Evolutionary conservation across 2,888 invertebrate genomes (phyloP).

Genomic region (Zhengitettix transpicula): DNA sequence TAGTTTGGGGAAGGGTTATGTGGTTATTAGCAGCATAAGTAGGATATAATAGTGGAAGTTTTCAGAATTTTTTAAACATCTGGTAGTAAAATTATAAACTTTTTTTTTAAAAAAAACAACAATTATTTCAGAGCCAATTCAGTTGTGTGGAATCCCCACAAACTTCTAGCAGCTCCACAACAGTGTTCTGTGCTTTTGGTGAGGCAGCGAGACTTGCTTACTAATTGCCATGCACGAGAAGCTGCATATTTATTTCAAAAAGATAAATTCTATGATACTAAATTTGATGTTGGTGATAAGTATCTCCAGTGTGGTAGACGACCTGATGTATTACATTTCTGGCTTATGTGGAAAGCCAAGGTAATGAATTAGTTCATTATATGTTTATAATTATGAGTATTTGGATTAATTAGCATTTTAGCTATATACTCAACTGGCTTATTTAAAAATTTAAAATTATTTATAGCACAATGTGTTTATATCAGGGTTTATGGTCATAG

Average conservation of each 20-base stretch:
- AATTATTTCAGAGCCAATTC: slow-evolving; percentile 31
- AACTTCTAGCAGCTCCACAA: slow-evolving; percentile 39
- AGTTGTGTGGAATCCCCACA: slow-evolving; percentile 43
- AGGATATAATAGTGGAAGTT: too few relatives aligned
- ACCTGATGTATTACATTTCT: slow-evolving; percentile 52
- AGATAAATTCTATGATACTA: slow-evolving; percentile 35
- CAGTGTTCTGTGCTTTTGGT: slow-evolving; percentile 35
- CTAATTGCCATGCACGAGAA: slow-evolving; percentile 29
- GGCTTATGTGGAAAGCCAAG: slow-evolving; percentile 56
- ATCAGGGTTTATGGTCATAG: too few relatives aligned
- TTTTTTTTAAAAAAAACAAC: too few relatives aligned
- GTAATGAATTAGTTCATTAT: slow-evolving; percentile 17
- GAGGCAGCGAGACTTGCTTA: slow-evolving; percentile 25
- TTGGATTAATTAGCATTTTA: not conserved
- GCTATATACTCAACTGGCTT: not conserved
- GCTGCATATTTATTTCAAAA: slow-evolving; percentile 38
- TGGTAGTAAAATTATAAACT: too few relatives aligned
- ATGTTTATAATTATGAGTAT: not conserved
- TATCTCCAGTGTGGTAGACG: slow-evolving; percentile 52
- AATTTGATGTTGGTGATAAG: slow-evolving; percentile 37
- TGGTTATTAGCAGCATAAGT: too few relatives aligned
- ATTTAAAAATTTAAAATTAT: too few relatives aligned
- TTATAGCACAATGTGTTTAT: too few relatives aligned
- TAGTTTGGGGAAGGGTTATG: too few relatives aligned
- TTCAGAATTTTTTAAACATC: too few relatives aligned